These are phyloP conservation scores for Gymnosoma rotundatum DNA, from an alignment of 2,888 invertebrate species.

Conservation along the genomic window DNA sequence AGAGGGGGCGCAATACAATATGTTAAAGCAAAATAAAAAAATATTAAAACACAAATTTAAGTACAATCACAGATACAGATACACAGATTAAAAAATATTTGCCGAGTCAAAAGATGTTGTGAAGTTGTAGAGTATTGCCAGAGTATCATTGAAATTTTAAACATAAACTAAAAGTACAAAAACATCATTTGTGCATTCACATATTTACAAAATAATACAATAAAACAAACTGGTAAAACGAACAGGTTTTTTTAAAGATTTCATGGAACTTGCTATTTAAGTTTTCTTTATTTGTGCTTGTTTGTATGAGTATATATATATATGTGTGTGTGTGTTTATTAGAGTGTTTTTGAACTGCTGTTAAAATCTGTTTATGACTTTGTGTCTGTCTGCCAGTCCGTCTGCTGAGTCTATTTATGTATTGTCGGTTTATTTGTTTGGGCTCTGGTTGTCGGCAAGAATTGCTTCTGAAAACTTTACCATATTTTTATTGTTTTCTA, in stretches of 20 bases:
- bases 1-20: neutral
- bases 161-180: constrained; percentile 10
- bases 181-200: neutral
- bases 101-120: constrained; percentile 32
- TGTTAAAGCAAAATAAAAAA: no score
- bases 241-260: neutral
- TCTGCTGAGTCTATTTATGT: constrained; percentile 14
- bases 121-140: constrained; percentile 21
- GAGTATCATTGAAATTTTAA: constrained; percentile 59
- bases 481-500: constrained; percentile 11
- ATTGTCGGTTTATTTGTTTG: constrained; percentile 58
- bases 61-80: neutral
- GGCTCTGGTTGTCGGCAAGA: constrained; percentile 65
- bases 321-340: neutral
- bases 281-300: neutral
- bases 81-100: constrained; percentile 21
- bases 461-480: constrained; percentile 56
- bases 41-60: no score
- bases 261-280: neutral
- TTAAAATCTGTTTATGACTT: constrained; percentile 47
- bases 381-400: constrained; percentile 1
- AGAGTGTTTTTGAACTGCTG: constrained; percentile 19
- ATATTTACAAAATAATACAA: neutral
- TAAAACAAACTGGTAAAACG: neutral
- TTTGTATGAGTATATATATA: neutral